These are phyloP conservation scores for Triplophysa tibetana DNA, from an alignment of 2,113 vertebrate genomes.

Conservation along the genomic window DNA sequence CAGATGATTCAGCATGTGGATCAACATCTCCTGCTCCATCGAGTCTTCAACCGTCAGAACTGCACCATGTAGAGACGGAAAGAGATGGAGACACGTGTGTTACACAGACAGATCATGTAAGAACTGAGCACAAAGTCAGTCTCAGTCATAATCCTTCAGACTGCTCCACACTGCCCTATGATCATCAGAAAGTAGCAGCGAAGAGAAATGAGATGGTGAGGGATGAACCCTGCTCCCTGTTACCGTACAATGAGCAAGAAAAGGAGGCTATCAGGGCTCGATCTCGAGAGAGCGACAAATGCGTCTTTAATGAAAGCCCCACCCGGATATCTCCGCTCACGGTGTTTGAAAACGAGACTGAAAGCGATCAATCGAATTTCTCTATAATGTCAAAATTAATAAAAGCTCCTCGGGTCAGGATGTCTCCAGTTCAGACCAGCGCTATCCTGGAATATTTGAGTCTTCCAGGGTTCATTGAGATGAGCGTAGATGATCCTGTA, in stretches of 20 bases:
- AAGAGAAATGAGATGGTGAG: slow-evolving; percentile 56
- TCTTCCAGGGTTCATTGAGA: slow-evolving; percentile 79
- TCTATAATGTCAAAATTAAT: slow-evolving; percentile 68
- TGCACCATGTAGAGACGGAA: slow-evolving; percentile 43
- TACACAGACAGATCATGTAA: slow-evolving; percentile 39
- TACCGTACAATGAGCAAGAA: slow-evolving; percentile 64
- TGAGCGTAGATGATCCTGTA: slow-evolving; percentile 78
- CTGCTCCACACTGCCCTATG: slow-evolving; percentile 64
- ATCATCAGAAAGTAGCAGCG: slow-evolving; percentile 57
- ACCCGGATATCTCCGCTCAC: slow-evolving; percentile 68
- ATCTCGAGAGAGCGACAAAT: slow-evolving; percentile 75
- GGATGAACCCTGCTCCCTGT: slow-evolving; percentile 45
- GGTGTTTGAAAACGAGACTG: slow-evolving; percentile 69
- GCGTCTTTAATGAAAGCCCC: slow-evolving; percentile 68
- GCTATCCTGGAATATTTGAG: slow-evolving; percentile 79
- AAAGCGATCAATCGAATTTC: slow-evolving; percentile 71
- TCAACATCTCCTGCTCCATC: slow-evolving; percentile 54
- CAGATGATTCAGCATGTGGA: slow-evolving; percentile 25
- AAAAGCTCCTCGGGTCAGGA: slow-evolving; percentile 61
- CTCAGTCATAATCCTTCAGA: slow-evolving; percentile 57
- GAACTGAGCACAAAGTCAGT: slow-evolving; percentile 22
- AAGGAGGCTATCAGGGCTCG: slow-evolving; percentile 68
- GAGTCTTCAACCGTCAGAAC: slow-evolving; percentile 51
- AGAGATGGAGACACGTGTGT: slow-evolving; percentile 48
- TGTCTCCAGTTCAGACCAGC: slow-evolving; percentile 74